Evolutionary conservation across 2,888 invertebrate genomes (phyloP), one percentile per base, ranked within the genome.

Genomic region (Leptura quadrifasciata): DNA sequence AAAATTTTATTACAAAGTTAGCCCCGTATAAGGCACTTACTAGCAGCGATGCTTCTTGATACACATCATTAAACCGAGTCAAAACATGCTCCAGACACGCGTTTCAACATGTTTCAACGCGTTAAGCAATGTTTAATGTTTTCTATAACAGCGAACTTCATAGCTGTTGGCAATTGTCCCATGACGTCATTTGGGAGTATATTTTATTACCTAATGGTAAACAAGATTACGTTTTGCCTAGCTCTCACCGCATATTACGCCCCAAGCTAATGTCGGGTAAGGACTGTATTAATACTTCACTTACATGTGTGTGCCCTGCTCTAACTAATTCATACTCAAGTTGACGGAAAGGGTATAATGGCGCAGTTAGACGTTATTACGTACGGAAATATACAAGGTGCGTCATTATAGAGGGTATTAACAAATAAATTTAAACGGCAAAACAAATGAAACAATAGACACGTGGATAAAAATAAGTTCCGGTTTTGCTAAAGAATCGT

Each of bases 151-250:
- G 61, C 58, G 71, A 47, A 72, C 72, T 47, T 57, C 69, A 61
- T 74, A 72, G 72, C 74, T 64, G 67, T 71, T 71, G 71, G 77
- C 75, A 72, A 74, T 76, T 65, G 76, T 70, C 67, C 20, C 63
- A 47, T 55, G 60, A 76, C 74, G 69, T 76, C 74, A 74, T 74
- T 35, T 64, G 64, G 70, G 76, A 63, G 54, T 74, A 74, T 72
- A 78, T 74, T 78, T 76, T 72, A 72, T 65, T 72, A 64, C 63
- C 74, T 64, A 17, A 52, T 54, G 58, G 74, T 67, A 65, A 70
- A 75, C 67, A 72, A 57, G 69, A 20, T 21, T 24, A 73, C 60
- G 64, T 68, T 67, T 57, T 21, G 58, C 61, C 27, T 60, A 67
- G 65, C 54, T 58, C 27, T 52, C 17, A 65, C 64, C 70, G 71